These are phyloP conservation scores for Bugulina stolonifera DNA, from an alignment of 2,888 invertebrate genomes.

Conservation along the genomic window DNA sequence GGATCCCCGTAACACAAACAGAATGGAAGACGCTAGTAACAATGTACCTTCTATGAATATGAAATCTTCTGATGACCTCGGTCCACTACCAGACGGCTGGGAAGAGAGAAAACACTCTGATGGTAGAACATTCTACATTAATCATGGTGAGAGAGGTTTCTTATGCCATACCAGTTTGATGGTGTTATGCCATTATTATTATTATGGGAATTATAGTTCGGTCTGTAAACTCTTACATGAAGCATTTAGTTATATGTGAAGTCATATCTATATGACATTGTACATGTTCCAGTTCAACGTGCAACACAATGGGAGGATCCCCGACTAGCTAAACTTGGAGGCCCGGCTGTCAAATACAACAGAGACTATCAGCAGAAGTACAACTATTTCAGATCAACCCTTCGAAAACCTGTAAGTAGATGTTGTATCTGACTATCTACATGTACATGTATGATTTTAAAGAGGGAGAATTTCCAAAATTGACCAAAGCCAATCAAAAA, in stretches of 20 bases:
- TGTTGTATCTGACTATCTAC: too few species aligned
- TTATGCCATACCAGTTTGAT: too few species aligned
- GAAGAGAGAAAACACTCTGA: constrained; percentile 93
- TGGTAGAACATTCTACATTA: constrained; percentile 95
- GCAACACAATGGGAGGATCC: constrained; percentile 99
- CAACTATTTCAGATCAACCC: constrained; percentile 92
- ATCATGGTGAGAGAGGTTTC: constrained; percentile 93
- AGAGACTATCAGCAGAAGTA: constrained; percentile 98
- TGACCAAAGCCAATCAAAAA: too few species aligned
- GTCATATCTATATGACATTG: too few species aligned
- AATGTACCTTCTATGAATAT: constrained; percentile 47
- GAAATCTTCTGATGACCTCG: constrained; percentile 65
- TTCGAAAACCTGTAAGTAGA: constrained; percentile 71
- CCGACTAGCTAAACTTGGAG: constrained; percentile 84
- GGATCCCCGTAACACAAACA: constrained; percentile 1
- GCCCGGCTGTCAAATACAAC: constrained; percentile 94
- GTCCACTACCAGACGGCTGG: constrained; percentile 91
- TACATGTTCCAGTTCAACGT: constrained; percentile 83
- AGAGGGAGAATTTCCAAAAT: too few species aligned
- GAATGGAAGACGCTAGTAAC: background rate
- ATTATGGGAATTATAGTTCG: too few species aligned
- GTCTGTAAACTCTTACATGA: too few species aligned
- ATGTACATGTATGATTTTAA: too few species aligned
- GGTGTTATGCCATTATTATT: too few species aligned
- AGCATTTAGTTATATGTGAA: too few species aligned